These are phyloP conservation scores for Augiades crinisus DNA, from an alignment of 2,888 invertebrate genomes.

Conservation along the genomic window DNA sequence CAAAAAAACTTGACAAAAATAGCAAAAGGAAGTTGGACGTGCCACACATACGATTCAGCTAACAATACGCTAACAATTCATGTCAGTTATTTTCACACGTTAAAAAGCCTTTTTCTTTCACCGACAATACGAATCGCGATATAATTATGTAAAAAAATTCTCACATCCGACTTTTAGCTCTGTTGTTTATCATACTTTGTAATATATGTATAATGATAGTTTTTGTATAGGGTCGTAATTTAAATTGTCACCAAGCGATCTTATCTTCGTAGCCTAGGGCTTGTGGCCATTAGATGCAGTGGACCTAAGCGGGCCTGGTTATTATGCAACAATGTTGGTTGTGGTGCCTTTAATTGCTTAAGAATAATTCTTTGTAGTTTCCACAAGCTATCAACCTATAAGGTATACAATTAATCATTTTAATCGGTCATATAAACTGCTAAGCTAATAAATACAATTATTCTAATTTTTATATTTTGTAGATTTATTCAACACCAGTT, in stretches of 20 bases:
- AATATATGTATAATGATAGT: constrained; percentile 1
- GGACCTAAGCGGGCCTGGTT: neutral
- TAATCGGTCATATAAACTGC: neutral
- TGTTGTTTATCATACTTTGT: constrained; percentile 9
- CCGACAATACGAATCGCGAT: constrained; percentile 1
- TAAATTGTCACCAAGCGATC: constrained; percentile 16
- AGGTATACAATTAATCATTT: neutral
- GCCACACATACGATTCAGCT: neutral
- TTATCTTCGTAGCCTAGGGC: constrained; percentile 10
- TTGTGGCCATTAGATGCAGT: constrained; percentile 4
- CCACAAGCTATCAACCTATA: no score
- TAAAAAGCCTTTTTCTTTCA: neutral
- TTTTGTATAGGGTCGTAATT: neutral
- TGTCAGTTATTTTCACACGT: constrained; percentile 17
- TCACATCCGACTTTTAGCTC: neutral
- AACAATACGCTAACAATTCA: neutral
- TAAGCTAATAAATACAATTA: no score
- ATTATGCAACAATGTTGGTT: constrained; percentile 11
- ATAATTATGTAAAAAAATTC: constrained; percentile 9
- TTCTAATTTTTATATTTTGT: no score
- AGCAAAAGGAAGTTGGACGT: neutral
- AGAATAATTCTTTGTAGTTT: neutral
- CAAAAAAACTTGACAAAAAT: neutral
- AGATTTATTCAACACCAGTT: no score
- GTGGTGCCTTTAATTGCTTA: neutral